Evolutionary conservation across 1,140 invertebrate species (phyloP).

Genomic region (Choristoneura fumiferana): DNA sequence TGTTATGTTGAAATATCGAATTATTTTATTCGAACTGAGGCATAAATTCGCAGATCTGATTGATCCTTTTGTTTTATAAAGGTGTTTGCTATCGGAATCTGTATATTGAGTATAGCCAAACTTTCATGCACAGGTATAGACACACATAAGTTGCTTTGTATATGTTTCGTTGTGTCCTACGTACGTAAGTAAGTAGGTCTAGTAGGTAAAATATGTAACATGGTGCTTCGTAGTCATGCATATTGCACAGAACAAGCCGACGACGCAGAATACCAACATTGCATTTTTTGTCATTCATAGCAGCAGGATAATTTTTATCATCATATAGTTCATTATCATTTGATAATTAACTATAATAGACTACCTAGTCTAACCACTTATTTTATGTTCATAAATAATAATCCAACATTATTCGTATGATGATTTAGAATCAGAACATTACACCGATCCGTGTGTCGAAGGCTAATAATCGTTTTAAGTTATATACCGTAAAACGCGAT

Average conservation of each 20-base stretch:
- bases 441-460: too few relatives aligned
- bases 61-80: neutral
- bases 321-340: neutral
- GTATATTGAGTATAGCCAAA: neutral
- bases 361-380: too few relatives aligned
- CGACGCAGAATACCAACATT: constrained; percentile 55
- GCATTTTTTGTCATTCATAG: constrained; percentile 11
- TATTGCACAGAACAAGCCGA: constrained; percentile 62
- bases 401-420: too few relatives aligned
- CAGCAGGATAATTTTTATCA: neutral
- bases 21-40: too few relatives aligned
- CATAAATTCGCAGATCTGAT: too few relatives aligned
- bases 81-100: neutral
- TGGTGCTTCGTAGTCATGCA: constrained; percentile 61
- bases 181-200: neutral
- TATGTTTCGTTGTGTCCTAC: too few relatives aligned
- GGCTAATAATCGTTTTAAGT: too few relatives aligned
- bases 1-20: too few relatives aligned
- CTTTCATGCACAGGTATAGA: neutral
- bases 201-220: neutral
- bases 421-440: too few relatives aligned
- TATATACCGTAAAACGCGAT: too few relatives aligned
- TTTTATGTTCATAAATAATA: too few relatives aligned
- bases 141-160: constrained; percentile 21
- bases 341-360: too few relatives aligned